A percentile compares a stretch with the other conserved stretches of the same genome.
These are phyloP conservation scores for Fundulus diaphanus DNA, from an alignment of 2,797 vertebrate species.

Conservation along the genomic window DNA sequence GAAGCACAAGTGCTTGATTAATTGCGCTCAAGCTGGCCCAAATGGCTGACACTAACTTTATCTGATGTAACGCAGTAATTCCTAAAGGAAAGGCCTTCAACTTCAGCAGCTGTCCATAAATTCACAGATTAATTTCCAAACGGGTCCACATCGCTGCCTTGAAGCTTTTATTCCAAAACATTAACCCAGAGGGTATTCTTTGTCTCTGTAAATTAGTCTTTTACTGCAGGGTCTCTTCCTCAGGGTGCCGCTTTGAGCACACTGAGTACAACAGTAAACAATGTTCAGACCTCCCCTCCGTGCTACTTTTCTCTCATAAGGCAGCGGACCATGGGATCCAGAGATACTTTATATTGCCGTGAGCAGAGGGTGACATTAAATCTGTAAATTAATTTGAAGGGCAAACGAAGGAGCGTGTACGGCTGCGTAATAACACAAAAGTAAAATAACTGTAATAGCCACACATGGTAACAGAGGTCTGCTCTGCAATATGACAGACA, in stretches of 20 bases:
- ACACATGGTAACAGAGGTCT: constrained; percentile 27
- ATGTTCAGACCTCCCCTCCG: constrained; percentile 34
- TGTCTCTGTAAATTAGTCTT: constrained; percentile 57
- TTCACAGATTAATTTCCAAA: constrained; percentile 59
- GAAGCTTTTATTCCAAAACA: constrained; percentile 66
- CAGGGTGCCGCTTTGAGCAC: constrained; percentile 14
- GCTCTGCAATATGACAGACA: constrained; percentile 19
- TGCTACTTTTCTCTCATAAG: constrained; percentile 42
- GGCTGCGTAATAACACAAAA: constrained; percentile 26
- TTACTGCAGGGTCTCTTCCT: constrained; percentile 26
- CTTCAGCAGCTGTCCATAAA: constrained; percentile 50
- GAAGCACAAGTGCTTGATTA: constrained; percentile 16
- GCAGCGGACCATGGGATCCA: constrained; percentile 26
- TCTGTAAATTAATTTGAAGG: constrained; percentile 20
- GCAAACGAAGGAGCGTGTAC: constrained; percentile 16
- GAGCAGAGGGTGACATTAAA: constrained; percentile 31
- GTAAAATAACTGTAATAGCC: constrained; percentile 20
- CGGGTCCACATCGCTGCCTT: constrained; percentile 51
- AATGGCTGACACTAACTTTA: constrained; percentile 30
- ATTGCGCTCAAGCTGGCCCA: constrained; percentile 22
- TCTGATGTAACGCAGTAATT: constrained; percentile 49
- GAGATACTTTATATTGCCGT: constrained; percentile 51
- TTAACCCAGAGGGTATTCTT: constrained; percentile 51
- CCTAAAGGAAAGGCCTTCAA: constrained; percentile 45
- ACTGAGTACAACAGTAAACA: constrained; percentile 50